These are phyloP conservation scores for Scaptomyza parva DNA, from an alignment of 2,888 invertebrate species.

Conservation along the genomic window DNA sequence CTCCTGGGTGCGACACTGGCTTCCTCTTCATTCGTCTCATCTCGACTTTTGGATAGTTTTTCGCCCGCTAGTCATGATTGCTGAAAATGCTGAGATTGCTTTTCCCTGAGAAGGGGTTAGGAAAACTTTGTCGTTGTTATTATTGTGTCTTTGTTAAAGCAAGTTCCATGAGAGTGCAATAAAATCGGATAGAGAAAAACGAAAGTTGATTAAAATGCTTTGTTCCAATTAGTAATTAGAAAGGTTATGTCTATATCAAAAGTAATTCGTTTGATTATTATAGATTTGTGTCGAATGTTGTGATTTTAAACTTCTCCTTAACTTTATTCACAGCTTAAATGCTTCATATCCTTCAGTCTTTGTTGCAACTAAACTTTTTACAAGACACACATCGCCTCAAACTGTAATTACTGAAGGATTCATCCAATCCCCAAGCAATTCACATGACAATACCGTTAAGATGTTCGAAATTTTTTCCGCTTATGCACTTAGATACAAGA, in stretches of 20 bases:
- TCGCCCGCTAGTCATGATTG: conserved; percentile 31
- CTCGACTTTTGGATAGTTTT: conserved; percentile 47
- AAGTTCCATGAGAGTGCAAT: conserved; percentile 4
- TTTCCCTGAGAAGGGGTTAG: conserved; percentile 42
- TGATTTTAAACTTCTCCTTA: too few species aligned
- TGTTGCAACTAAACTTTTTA: background rate
- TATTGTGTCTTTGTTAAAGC: background rate
- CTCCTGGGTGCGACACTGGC: conserved; percentile 53
- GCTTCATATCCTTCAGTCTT: background rate
- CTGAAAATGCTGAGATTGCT: conserved; percentile 74
- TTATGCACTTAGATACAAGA: conserved; percentile 20
- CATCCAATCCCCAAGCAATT: conserved; percentile 30
- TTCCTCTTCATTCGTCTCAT: background rate
- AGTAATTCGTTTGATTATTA: too few species aligned
- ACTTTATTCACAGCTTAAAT: too few species aligned
- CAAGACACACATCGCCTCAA: background rate
- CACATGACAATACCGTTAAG: conserved; percentile 60
- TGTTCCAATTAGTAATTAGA: background rate
- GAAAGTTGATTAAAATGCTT: background rate
- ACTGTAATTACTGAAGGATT: conserved; percentile 35
- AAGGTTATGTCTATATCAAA: too few species aligned
- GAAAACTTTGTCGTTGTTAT: background rate
- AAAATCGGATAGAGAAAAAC: background rate
- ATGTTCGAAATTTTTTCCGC: conserved; percentile 49
- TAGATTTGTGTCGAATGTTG: too few species aligned